A percentile compares a stretch with the other conserved stretches of the same genome.
phyloP scores from a whole-genome alignment of 2,888 invertebrate genomes.

The Acrocera orbiculus region DNA sequence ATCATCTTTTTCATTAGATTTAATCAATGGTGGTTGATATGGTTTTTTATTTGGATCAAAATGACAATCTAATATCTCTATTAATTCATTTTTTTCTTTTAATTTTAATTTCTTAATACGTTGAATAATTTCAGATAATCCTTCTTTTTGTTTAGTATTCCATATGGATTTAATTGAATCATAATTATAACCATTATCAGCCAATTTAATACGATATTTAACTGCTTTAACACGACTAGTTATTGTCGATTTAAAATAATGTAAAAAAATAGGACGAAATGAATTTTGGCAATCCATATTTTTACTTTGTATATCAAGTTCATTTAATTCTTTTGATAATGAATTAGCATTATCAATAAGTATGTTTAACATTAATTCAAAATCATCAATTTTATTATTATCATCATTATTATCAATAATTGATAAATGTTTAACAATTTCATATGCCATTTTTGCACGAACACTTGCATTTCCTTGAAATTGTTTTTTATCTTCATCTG shows the following conservation, averaged over 20 bases:
- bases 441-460: slow-evolving; percentile 51
- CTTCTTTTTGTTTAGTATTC: slow-evolving; percentile 27
- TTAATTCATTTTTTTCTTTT: slow-evolving; percentile 52
- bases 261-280: slow-evolving; percentile 30
- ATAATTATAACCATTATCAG: slow-evolving; percentile 60
- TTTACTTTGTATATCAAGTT: slow-evolving; percentile 46
- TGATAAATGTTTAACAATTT: slow-evolving; percentile 52
- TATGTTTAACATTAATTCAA: slow-evolving; percentile 36
- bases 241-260: slow-evolving; percentile 29
- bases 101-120: slow-evolving; percentile 40
- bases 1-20: too few relatives aligned
- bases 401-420: too few relatives aligned
- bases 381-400: not conserved
- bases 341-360: slow-evolving; percentile 43
- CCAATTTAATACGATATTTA: slow-evolving; percentile 54
- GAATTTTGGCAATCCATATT: slow-evolving; percentile 44
- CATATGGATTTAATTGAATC: slow-evolving; percentile 41
- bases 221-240: slow-evolving; percentile 51
- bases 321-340: slow-evolving; percentile 46
- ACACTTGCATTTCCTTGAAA: slow-evolving; percentile 48
- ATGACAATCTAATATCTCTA: slow-evolving; percentile 59
- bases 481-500: slow-evolving; percentile 16
- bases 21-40: slow-evolving; percentile 13
- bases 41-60: slow-evolving; percentile 45
- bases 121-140: slow-evolving; percentile 40